Evolutionary conservation across 2,113 vertebrate species (phyloP).

Genomic region (Pseudorectes ferrugineus): DNA sequence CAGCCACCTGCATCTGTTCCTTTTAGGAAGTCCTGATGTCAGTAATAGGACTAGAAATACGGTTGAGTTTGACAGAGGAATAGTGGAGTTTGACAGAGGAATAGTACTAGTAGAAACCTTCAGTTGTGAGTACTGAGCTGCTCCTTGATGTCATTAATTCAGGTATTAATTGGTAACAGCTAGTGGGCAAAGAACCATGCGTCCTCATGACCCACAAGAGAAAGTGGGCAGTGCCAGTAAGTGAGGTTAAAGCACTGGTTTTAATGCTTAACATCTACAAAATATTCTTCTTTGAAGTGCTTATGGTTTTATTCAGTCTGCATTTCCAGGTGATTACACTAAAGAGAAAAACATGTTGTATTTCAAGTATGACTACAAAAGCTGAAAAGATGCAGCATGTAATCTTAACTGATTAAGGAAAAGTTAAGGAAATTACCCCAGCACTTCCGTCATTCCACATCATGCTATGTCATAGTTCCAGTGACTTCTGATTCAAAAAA

Average conservation of each 20-base stretch:
- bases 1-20: neutral
- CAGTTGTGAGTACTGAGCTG: neutral
- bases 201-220: neutral
- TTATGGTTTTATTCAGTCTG: neutral
- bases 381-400: neutral
- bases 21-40: neutral
- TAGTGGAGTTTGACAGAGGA: neutral
- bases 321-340: neutral
- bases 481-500: neutral
- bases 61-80: neutral
- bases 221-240: neutral
- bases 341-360: neutral
- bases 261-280: neutral
- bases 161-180: neutral
- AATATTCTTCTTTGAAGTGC: neutral
- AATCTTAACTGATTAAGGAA: neutral
- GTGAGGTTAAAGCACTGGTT: neutral
- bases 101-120: neutral
- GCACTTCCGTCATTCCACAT: neutral
- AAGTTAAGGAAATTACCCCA: neutral
- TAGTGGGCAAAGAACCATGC: neutral
- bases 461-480: neutral
- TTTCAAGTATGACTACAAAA: neutral
- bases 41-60: neutral
- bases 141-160: neutral